These are phyloP conservation scores for Argya squamiceps DNA, from an alignment of 2,797 vertebrate species.

Conservation along the genomic window DNA sequence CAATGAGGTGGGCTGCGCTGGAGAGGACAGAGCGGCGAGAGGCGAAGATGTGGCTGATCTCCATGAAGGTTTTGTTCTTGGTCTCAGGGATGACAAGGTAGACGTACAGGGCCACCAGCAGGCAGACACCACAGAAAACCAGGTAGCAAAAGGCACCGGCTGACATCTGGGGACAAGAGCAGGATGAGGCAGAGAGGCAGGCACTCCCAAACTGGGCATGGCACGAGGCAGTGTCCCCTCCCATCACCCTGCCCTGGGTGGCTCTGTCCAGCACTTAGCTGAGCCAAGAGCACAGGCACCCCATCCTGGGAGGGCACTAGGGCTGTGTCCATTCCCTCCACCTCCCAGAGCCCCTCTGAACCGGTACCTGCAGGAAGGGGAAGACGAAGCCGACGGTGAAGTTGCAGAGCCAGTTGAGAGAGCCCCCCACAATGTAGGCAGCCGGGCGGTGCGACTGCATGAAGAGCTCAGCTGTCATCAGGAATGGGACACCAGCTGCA, in stretches of 20 bases:
- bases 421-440: slow-evolving; percentile 86
- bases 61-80: slow-evolving; percentile 90
- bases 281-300: not conserved
- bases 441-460: slow-evolving; percentile 87
- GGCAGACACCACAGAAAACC: slow-evolving; percentile 84
- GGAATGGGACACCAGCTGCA: slow-evolving; percentile 86
- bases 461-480: slow-evolving; percentile 91
- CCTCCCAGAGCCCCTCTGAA: not conserved
- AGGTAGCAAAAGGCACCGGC: slow-evolving; percentile 87
- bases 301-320: not conserved
- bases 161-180: slow-evolving; percentile 73
- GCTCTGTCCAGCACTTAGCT: not conserved
- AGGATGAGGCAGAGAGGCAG: not conserved
- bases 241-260: not conserved
- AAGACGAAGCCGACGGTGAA: slow-evolving; percentile 89
- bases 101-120: slow-evolving; percentile 81
- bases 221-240: rapidly evolving
- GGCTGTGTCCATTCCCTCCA: not conserved
- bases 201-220: not conserved
- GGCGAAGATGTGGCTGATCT: slow-evolving; percentile 87
- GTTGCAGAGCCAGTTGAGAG: slow-evolving; percentile 92
- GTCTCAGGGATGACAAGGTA: slow-evolving; percentile 87
- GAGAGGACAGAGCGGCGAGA: slow-evolving; percentile 54
- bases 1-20: not conserved
- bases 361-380: slow-evolving; percentile 88